Percentiles rank a stretch among this genome's conserved stretches.
Conservation (phyloP, 2,113 vertebrate species). For the Etheostoma cragini region DNA sequence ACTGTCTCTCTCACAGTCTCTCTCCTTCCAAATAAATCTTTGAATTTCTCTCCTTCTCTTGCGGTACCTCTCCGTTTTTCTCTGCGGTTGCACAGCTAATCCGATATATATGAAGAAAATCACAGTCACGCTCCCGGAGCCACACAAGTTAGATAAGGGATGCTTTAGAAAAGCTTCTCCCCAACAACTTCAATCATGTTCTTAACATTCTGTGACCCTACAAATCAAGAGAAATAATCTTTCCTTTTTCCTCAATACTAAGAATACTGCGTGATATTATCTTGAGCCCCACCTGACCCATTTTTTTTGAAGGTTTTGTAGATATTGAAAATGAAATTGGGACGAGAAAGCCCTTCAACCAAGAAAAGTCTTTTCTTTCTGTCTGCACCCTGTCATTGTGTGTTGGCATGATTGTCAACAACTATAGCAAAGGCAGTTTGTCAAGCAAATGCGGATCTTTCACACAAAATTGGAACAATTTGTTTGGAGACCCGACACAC, state of each 20-base stretch:
- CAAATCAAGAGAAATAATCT: neutral
- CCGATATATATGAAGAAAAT: slow-evolving; percentile 42
- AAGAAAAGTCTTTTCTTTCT: neutral
- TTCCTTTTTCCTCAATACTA: slow-evolving; percentile 16
- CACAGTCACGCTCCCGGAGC: slow-evolving; percentile 2
- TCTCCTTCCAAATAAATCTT: slow-evolving; percentile 8
- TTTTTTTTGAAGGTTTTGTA: neutral
- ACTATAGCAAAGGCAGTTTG: neutral
- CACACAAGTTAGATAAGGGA: neutral
- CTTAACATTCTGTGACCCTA: neutral
- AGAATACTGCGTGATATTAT: neutral
- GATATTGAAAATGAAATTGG: slow-evolving; percentile 15
- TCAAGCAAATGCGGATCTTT: no score
- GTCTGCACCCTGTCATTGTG: neutral
- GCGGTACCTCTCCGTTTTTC: neutral
- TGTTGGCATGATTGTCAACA: neutral
- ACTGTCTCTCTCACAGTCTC: slow-evolving; percentile 22
- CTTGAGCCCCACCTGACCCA: neutral
- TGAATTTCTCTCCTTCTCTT: slow-evolving; percentile 1
- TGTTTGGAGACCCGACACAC: neutral
- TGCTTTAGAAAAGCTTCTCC: slow-evolving; percentile 7
- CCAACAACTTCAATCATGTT: neutral
- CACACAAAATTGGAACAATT: neutral
- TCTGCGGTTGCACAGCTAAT: slow-evolving; percentile 15
- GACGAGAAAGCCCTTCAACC: neutral